A percentile compares a stretch with the other conserved stretches of the same genome.
Evolutionary conservation across 1,140 invertebrate genomes (phyloP).

Genomic region (Antheraea pernyi): DNA sequence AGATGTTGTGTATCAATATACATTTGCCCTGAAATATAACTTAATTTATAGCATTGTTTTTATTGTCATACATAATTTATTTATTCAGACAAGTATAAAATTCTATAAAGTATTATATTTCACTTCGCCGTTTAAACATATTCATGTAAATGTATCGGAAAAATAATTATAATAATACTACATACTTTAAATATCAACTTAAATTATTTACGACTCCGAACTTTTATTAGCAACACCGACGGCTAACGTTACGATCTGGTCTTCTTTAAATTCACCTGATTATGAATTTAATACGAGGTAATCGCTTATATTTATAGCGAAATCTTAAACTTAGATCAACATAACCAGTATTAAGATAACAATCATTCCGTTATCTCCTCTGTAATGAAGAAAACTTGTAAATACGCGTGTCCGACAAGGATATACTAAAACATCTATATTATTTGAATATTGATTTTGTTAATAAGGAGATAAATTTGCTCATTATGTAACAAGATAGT

Average conservation of each 20-base stretch:
- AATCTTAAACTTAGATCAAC: no score
- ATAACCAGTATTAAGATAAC: no score
- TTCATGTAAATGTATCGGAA: not conserved
- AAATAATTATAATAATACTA: not conserved
- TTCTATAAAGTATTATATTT: not conserved
- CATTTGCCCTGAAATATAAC: no score
- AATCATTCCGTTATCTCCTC: no score
- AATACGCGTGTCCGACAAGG: not conserved
- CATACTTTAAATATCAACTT: not conserved
- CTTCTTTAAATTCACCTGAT: not conserved
- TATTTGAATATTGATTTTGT: not conserved
- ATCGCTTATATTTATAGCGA: no score
- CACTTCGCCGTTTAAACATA: not conserved
- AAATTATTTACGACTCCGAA: not conserved
- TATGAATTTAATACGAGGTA: no score
- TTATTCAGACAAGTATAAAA: no score
- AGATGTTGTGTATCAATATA: no score
- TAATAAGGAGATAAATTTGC: not conserved
- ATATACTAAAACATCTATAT: not conserved
- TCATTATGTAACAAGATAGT: slow-evolving; percentile 33
- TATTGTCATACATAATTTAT: no score
- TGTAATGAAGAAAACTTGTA: not conserved
- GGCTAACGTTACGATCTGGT: not conserved
- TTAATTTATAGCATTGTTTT: no score
- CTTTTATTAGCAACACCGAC: not conserved